These are phyloP conservation scores for Leucophenga varia DNA, from an alignment of 1,140 invertebrate genomes.

Conservation along the genomic window DNA sequence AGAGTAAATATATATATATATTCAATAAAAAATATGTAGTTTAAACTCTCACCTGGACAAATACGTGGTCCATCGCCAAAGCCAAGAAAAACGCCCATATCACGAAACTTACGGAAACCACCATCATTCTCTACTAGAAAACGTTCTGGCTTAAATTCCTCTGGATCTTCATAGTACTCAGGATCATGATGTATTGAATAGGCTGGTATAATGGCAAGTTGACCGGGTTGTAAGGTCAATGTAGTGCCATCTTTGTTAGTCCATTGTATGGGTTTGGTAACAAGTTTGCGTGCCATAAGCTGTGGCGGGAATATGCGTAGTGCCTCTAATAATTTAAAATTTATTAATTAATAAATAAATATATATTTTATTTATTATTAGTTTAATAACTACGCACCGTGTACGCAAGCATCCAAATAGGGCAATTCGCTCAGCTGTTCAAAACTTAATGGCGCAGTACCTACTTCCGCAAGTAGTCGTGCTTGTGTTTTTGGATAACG, in stretches of 20 bases:
- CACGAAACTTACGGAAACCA: conserved; percentile 44
- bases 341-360: too few relatives aligned
- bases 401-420: conserved; percentile 31
- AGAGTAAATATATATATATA: conserved; percentile 59
- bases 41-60: conserved; percentile 65
- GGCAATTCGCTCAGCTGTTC: conserved; percentile 28
- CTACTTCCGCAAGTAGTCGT: conserved; percentile 36
- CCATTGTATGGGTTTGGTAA: conserved; percentile 22
- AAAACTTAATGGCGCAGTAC: conserved; percentile 11
- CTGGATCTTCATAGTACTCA: conserved; percentile 67
- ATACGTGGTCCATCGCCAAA: conserved; percentile 68
- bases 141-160: conserved; percentile 70
- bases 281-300: conserved; percentile 18
- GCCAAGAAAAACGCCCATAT: conserved; percentile 58
- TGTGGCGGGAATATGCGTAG: conserved; percentile 28
- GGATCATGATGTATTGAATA: conserved; percentile 63
- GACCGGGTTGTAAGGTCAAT: conserved; percentile 48
- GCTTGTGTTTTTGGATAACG: conserved; percentile 19
- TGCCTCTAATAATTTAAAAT: conserved; percentile 17
- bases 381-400: conserved; percentile 14
- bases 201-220: conserved; percentile 60
- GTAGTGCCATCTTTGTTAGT: conserved; percentile 26
- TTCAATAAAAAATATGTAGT: too few relatives aligned
- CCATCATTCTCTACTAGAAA: conserved; percentile 48
- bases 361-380: not conserved